Evolutionary conservation across 30 jellyfish, hydroid and myxozoan species (phyloP).

Genomic region (Aurelia aurita complex sp. Pacific): DNA sequence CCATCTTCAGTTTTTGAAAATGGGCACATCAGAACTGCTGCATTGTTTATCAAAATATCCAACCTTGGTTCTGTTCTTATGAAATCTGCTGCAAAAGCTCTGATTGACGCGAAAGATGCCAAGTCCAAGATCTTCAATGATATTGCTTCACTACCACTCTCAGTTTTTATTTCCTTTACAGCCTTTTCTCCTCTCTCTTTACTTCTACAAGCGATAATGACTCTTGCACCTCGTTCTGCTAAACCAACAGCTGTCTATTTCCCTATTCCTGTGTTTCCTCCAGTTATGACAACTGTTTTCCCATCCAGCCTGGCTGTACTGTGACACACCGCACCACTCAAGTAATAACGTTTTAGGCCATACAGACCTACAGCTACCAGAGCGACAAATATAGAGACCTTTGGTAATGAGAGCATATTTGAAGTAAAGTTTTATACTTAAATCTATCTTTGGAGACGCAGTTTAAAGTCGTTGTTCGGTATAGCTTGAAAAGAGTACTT

Average conservation of each 20-base stretch:
- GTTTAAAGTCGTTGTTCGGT: too few species aligned
- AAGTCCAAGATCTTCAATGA: constrained; percentile 55
- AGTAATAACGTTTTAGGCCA: constrained; percentile 17
- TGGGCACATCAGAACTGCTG: constrained; percentile 90
- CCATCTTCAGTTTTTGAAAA: constrained; percentile 81
- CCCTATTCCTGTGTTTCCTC: constrained; percentile 93
- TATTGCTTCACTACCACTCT: constrained; percentile 60
- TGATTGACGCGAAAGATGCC: constrained; percentile 76
- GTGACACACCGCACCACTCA: constrained; percentile 63
- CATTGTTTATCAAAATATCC: constrained; percentile 87
- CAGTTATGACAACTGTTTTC: constrained; percentile 83
- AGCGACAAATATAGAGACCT: not conserved
- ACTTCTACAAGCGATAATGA: constrained; percentile 78
- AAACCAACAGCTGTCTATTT: constrained; percentile 82
- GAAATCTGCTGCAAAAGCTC: constrained; percentile 61
- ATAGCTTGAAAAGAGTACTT: too few species aligned
- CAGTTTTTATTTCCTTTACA: constrained; percentile 57
- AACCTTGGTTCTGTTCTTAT: constrained; percentile 51
- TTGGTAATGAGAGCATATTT: not conserved
- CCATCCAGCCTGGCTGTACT: constrained; percentile 83
- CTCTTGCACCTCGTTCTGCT: constrained; percentile 94
- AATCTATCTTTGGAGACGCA: too few species aligned
- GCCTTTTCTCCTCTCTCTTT: constrained; percentile 69
- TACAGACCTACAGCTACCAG: constrained; percentile 21
- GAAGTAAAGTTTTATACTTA: too few species aligned